A percentile compares a stretch with the other conserved stretches of the same genome.
Evolutionary conservation across 2,888 invertebrate genomes (phyloP).

Genomic region (Cheilosia vernalis): DNA sequence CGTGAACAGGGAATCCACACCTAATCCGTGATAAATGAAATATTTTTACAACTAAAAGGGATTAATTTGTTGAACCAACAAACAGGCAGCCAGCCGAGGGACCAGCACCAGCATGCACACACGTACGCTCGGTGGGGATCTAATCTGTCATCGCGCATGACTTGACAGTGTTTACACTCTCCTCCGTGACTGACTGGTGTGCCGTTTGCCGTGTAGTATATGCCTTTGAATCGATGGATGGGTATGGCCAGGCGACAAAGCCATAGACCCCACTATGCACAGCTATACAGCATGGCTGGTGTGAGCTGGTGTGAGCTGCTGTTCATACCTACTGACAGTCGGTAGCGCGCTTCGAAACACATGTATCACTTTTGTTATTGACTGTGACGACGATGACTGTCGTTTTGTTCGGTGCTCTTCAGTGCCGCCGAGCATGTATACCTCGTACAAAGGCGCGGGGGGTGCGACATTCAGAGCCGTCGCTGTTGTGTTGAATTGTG

Average conservation of each 20-base stretch:
- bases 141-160: slow-evolving; percentile 75
- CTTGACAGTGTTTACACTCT: slow-evolving; percentile 71
- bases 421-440: slow-evolving; percentile 22
- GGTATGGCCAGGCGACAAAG: slow-evolving; percentile 45
- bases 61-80: slow-evolving; percentile 75
- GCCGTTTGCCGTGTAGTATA: slow-evolving; percentile 10
- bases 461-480: not conserved
- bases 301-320: slow-evolving; percentile 31
- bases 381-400: slow-evolving; percentile 59
- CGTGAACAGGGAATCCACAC: slow-evolving; percentile 68
- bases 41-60: slow-evolving; percentile 75
- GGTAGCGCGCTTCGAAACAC: slow-evolving; percentile 67
- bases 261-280: slow-evolving; percentile 25
- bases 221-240: slow-evolving; percentile 31
- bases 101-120: slow-evolving; percentile 21
- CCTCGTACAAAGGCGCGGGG: slow-evolving; percentile 41
- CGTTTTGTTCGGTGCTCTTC: slow-evolving; percentile 50
- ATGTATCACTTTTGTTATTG: slow-evolving; percentile 74
- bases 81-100: slow-evolving; percentile 60
- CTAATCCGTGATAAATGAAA: slow-evolving; percentile 75
- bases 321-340: slow-evolving; percentile 38
- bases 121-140: slow-evolving; percentile 58
- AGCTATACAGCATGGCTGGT: slow-evolving; percentile 10
- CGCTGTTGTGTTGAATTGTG: slow-evolving; percentile 69
- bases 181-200: slow-evolving; percentile 60